phyloP scores from a whole-genome alignment of 2,797 vertebrate genomes.

The Crotalus adamanteus region DNA sequence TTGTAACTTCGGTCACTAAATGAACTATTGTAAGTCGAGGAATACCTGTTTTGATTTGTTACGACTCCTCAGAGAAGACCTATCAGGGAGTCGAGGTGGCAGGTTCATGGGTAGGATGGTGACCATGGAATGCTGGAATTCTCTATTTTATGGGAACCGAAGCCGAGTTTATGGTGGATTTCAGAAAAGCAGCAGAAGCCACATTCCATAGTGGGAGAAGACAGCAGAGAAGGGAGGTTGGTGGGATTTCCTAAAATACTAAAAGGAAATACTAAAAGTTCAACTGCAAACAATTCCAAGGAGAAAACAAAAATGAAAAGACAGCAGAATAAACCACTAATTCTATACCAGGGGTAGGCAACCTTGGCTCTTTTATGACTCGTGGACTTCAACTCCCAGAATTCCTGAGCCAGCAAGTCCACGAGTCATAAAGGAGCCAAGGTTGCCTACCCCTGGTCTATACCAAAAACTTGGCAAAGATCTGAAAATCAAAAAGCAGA shows the following conservation, averaged over 20 bases:
- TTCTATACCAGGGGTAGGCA: neutral
- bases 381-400: no score
- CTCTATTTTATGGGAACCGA: neutral
- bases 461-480: neutral
- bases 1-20: no score
- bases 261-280: neutral
- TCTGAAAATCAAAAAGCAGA: neutral
- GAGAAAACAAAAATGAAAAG: neutral
- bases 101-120: neutral
- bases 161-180: neutral
- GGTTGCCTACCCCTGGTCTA: neutral
- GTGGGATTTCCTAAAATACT: neutral
- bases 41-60: neutral
- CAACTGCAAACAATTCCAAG: neutral
- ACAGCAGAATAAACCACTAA: neutral
- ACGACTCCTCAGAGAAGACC: neutral
- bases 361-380: no score
- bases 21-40: no score
- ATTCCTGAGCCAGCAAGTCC: no score
- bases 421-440: no score
- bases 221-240: neutral
- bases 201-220: neutral
- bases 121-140: neutral
- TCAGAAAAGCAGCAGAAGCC: neutral
- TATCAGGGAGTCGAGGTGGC: neutral